Evolutionary conservation across 1,140 invertebrate species (phyloP).

Genomic region (Bombus sibiricus): DNA sequence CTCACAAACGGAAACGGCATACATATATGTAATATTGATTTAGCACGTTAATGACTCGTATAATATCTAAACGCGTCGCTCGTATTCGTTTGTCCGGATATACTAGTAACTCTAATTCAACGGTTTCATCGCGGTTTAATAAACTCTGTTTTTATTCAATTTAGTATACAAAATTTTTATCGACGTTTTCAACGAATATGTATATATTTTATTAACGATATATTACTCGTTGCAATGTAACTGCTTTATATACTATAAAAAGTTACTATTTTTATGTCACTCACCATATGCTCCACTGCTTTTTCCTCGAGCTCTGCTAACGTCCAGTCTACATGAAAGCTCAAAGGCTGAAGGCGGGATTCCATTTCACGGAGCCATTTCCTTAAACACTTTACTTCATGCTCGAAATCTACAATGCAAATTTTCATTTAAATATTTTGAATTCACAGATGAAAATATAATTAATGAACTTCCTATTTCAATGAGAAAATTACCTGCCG

Average conservation of each 20-base stretch:
- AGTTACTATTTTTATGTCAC: constrained; percentile 56
- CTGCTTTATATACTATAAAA: background rate
- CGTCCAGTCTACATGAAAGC: constrained; percentile 85
- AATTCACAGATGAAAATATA: background rate
- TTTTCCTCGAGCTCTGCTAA: constrained; percentile 87
- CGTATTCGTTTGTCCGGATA: background rate
- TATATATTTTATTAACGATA: background rate
- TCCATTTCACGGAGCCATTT: constrained; percentile 86
- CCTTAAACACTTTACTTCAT: constrained; percentile 87
- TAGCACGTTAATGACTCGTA: constrained; percentile 6
- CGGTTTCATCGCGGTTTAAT: background rate
- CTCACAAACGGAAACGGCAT: constrained; percentile 27
- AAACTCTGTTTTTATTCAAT: too few relatives aligned
- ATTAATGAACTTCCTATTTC: background rate
- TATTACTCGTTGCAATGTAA: background rate
- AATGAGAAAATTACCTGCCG: constrained; percentile 75
- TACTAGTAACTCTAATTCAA: background rate
- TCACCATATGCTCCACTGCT: constrained; percentile 88
- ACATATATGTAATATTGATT: constrained; percentile 35
- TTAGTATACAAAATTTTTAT: background rate
- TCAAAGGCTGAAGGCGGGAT: constrained; percentile 86
- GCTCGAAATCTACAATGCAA: constrained; percentile 85
- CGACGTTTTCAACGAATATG: background rate
- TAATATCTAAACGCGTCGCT: background rate
- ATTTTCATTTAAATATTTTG: constrained; percentile 1